Evolutionary conservation across 23 tunicate species (phyloP), one percentile per base, ranked within the genome.

Genomic region (Styela plicata): DNA sequence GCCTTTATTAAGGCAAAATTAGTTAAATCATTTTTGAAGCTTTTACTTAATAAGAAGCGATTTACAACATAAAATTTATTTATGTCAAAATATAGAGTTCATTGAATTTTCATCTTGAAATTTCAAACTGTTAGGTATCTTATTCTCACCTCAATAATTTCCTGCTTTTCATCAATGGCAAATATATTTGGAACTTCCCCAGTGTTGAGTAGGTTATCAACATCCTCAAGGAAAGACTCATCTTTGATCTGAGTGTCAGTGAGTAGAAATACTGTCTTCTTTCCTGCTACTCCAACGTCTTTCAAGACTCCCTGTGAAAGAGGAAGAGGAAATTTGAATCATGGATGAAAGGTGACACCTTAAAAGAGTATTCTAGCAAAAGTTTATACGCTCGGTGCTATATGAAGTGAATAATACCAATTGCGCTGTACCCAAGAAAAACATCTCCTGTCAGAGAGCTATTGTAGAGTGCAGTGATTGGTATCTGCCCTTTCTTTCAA

Each of bases 201-300:
- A 10, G 99, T 95, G 84, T 95, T 95, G 19, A 95, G 92, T 44
- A 95, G 80, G 66, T 83, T 82, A 84, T 95, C 99, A 29, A 95
- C 91, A 69, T 95, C 99, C 80, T 95, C 99, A 81, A 95, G 80
- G 80, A 95, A 95, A 3, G 96, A 86, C 70, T 95, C 99, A 63
- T 95, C 99, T 76, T 95, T 95, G 76, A 95, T 95, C 82, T 95
- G 99, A 23, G 92, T 86, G 84, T 95, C 99, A 30, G 99, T 95
- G 79, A 95, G 75, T 63, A 95, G 89, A 80, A 95, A 95, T 74
- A 95, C 96, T 2, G 91, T 95, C 78, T 90, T 88, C 92, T 95
- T 95, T 20, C 96, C 99, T 37, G 83, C 89, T 1, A 83, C 99
- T 32, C 99, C 99, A 35, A 96, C 88, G 16, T 70, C 84, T 61